phyloP scores from a whole-genome alignment of 2,797 vertebrate species.

The Tolypeutes matacus region DNA sequence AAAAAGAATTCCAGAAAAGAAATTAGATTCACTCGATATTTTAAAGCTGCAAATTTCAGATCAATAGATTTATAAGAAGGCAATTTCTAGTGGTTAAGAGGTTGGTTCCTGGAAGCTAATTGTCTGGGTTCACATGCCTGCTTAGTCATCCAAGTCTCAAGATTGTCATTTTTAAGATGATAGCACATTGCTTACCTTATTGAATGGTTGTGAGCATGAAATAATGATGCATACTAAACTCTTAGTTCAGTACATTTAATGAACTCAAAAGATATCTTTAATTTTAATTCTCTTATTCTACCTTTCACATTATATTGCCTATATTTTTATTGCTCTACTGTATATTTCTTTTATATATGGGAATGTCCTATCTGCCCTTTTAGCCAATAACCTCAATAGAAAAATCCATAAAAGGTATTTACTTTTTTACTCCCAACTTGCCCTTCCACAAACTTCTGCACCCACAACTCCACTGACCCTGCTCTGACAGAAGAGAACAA shows the following conservation, averaged over 20 bases:
- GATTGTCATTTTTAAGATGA: neutral
- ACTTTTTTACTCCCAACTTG: neutral
- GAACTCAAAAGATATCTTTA: neutral
- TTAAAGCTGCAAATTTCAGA: neutral
- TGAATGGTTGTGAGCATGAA: neutral
- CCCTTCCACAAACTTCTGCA: neutral
- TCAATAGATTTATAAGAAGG: neutral
- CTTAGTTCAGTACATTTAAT: neutral
- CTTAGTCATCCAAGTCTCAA: neutral
- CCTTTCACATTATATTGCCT: neutral
- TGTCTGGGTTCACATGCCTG: neutral
- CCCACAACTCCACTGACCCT: neutral
- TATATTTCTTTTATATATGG: neutral
- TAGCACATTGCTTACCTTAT: neutral
- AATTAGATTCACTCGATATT: neutral
- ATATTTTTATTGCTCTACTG: neutral
- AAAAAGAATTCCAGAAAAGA: neutral
- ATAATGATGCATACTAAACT: neutral
- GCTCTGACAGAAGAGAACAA: neutral
- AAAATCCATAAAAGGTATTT: neutral
- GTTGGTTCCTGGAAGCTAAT: neutral
- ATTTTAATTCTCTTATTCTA: neutral
- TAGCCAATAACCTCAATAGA: neutral
- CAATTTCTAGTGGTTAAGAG: neutral
- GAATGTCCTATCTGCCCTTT: neutral